Evolutionary conservation across 2,888 invertebrate genomes (phyloP).

Genomic region (Brachynemurus nebulosus): DNA sequence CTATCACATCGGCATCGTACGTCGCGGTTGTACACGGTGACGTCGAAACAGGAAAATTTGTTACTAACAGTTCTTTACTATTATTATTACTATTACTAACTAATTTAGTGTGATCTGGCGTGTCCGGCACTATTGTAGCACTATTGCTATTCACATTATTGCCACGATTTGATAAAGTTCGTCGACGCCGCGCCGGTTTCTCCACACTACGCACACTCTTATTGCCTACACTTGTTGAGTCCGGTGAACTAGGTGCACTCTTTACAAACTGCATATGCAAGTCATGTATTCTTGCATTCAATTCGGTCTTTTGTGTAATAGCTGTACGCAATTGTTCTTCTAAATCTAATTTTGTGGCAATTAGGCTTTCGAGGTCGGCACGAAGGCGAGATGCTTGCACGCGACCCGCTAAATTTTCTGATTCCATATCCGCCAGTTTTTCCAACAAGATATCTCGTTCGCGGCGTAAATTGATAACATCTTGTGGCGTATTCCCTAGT

Average conservation of each 20-base stretch:
- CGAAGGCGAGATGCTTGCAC: conserved; percentile 50
- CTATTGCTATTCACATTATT: conserved; percentile 18
- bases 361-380: conserved; percentile 45
- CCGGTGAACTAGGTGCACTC: conserved; percentile 29
- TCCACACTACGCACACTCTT: conserved; percentile 1
- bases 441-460: conserved; percentile 65
- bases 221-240: conserved; percentile 2
- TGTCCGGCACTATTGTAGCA: too few species aligned
- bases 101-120: too few species aligned
- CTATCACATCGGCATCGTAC: background rate
- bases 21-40: conserved; percentile 7
- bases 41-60: background rate
- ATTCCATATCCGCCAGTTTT: conserved; percentile 62
- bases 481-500: conserved; percentile 33
- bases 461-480: conserved; percentile 46
- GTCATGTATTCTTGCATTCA: conserved; percentile 42
- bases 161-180: conserved; percentile 13
- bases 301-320: conserved; percentile 40
- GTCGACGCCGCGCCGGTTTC: conserved; percentile 5
- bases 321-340: conserved; percentile 44
- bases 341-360: conserved; percentile 40
- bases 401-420: conserved; percentile 52
- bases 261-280: conserved; percentile 36
- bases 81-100: background rate
- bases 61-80: conserved; percentile 1